Percentiles rank a stretch among this genome's conserved stretches.
Conservation (phyloP, 2,888 invertebrate genomes). For the Dolichopus griseipennis region DNA sequence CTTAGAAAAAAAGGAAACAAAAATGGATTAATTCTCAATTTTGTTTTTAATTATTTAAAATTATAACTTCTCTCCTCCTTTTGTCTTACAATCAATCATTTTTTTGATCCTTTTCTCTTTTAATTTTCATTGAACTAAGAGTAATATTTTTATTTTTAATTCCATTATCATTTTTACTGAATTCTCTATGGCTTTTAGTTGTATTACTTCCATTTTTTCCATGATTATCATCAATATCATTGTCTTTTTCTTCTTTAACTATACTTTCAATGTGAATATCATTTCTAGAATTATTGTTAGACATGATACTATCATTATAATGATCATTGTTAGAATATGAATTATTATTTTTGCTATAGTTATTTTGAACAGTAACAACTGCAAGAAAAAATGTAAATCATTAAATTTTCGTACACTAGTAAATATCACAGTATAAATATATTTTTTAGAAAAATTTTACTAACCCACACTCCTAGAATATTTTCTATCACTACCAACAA, state of each 20-base stretch:
- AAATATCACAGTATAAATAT: too few relatives aligned
- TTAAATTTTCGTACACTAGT: neutral
- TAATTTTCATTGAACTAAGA: neutral
- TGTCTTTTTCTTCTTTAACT: constrained; percentile 3
- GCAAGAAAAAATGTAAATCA: neutral
- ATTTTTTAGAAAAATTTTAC: neutral
- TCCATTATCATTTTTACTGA: neutral
- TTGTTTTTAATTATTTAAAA: too few relatives aligned
- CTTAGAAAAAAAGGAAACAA: too few relatives aligned
- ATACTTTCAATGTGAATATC: neutral
- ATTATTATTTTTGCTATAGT: neutral
- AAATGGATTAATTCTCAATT: too few relatives aligned
- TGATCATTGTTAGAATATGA: neutral
- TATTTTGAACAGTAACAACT: constrained; percentile 9
- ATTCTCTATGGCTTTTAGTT: neutral
- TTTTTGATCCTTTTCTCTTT: neutral
- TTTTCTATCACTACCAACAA: constrained; percentile 9
- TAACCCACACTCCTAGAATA: constrained; percentile 7
- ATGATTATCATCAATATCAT: neutral
- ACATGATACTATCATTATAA: neutral
- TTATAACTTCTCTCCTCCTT: too few relatives aligned
- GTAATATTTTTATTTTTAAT: neutral
- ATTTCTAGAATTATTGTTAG: neutral
- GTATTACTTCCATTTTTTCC: neutral
- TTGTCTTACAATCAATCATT: neutral